These are phyloP conservation scores for Potorous gilbertii DNA, from an alignment of 2,797 vertebrate species.

Conservation along the genomic window DNA sequence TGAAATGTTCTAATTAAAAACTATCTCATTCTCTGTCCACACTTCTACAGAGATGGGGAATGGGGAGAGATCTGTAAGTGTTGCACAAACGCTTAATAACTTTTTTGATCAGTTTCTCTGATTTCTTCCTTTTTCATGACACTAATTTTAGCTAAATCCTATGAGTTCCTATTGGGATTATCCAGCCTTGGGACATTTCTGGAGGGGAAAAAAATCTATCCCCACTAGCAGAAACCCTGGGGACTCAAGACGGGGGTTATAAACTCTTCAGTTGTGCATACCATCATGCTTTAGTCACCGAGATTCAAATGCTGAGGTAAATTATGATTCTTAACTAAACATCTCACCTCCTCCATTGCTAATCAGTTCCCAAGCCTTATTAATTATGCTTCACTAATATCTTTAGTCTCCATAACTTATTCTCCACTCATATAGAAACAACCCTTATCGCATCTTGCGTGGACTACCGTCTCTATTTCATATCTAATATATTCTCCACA, in stretches of 20 bases:
- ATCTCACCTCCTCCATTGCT: neutral
- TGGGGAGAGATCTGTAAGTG: neutral
- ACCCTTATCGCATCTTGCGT: neutral
- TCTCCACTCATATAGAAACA: neutral
- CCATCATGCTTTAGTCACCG: neutral
- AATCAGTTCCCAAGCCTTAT: neutral
- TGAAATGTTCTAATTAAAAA: neutral
- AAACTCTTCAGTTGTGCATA: neutral
- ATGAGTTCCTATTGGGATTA: neutral
- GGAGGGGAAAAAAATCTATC: neutral
- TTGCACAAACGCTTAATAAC: neutral
- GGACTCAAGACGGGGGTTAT: neutral
- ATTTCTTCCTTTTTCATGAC: neutral
- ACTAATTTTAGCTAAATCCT: neutral
- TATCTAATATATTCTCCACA: too few relatives aligned
- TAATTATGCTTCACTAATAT: neutral
- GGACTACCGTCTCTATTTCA: too few relatives aligned
- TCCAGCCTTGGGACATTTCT: neutral
- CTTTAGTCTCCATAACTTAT: neutral
- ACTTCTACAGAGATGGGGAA: neutral
- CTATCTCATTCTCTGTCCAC: neutral
- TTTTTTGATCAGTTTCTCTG: neutral
- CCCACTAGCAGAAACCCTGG: neutral
- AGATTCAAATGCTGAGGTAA: neutral
- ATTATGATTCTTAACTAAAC: neutral